phyloP scores from a whole-genome alignment of 37 sponge, comb jelly and placozoan genomes.

The Beroe ovata region DNA sequence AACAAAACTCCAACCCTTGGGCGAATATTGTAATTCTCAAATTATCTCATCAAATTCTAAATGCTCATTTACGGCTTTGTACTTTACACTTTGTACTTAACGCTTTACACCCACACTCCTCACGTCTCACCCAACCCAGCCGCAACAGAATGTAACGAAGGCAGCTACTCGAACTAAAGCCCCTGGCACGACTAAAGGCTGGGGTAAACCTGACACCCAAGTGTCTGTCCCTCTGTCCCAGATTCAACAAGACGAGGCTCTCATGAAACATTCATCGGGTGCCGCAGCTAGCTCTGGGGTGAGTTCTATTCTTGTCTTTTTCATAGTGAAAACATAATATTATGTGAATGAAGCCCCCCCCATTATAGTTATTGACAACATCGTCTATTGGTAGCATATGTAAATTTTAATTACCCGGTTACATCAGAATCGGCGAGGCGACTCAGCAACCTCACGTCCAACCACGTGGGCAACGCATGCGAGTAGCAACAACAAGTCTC shows the following conservation, averaged over 20 bases:
- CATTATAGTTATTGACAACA: no score
- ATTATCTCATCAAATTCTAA: no score
- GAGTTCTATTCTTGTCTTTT: no score
- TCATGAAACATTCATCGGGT: conserved; percentile 2
- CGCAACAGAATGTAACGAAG: neutral
- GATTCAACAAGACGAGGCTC: conserved; percentile 50
- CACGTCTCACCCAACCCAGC: no score
- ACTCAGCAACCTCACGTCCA: neutral
- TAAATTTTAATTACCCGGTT: no score
- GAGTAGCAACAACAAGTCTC: neutral
- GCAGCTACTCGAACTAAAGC: neutral
- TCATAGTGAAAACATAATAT: no score
- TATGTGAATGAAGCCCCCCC: no score
- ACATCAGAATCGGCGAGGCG: no score
- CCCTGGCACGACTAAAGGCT: neutral
- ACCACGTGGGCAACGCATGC: conserved; percentile 23
- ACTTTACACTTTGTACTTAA: no score
- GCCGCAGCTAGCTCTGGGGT: conserved; percentile 1
- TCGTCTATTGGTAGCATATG: no score
- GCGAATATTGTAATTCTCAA: conserved; percentile 37
- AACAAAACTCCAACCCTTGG: conserved; percentile 63
- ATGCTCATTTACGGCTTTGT: no score
- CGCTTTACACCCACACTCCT: no score
- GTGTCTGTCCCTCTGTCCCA: conserved; percentile 47
- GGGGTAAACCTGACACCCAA: conserved; percentile 31